Conservation (phyloP, 2,113 vertebrate species). For the Pithys albifrons region DNA sequence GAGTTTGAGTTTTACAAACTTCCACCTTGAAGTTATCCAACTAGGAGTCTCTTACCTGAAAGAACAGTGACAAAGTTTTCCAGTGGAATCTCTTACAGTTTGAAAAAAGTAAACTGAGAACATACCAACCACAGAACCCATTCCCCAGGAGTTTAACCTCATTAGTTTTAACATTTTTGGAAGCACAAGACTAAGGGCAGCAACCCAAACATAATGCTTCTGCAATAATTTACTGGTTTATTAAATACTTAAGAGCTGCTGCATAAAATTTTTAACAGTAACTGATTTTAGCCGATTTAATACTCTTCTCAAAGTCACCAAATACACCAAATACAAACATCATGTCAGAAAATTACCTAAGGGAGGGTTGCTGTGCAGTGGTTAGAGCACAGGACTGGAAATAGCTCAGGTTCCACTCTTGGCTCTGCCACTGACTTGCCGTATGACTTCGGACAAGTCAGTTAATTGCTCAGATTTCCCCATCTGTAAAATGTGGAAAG, state of each 20-base stretch:
- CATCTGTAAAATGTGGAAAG: conserved; percentile 57
- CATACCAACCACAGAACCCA: neutral
- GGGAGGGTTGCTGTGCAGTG: conserved; percentile 36
- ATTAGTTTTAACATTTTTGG: neutral
- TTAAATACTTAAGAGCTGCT: neutral
- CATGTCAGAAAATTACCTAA: conserved; percentile 44
- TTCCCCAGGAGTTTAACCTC: neutral
- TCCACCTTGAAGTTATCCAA: neutral
- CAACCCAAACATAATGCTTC: neutral
- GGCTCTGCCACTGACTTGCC: conserved; percentile 51
- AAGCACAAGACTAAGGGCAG: neutral
- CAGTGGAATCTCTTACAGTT: neutral
- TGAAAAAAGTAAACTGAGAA: neutral
- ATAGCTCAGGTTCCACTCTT: conserved; percentile 43
- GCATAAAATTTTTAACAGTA: neutral
- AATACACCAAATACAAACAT: conserved; percentile 12
- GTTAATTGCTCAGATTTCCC: conserved; percentile 39
- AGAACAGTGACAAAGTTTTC: neutral
- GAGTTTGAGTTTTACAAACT: neutral
- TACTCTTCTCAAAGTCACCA: neutral
- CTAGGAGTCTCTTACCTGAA: neutral
- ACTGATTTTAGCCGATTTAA: neutral
- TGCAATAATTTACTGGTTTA: neutral
- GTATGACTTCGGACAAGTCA: conserved; percentile 44
- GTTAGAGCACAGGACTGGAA: conserved; percentile 62